Conservation (phyloP, 1,140 invertebrate genomes). For the Tetramorium alpestre region DNA sequence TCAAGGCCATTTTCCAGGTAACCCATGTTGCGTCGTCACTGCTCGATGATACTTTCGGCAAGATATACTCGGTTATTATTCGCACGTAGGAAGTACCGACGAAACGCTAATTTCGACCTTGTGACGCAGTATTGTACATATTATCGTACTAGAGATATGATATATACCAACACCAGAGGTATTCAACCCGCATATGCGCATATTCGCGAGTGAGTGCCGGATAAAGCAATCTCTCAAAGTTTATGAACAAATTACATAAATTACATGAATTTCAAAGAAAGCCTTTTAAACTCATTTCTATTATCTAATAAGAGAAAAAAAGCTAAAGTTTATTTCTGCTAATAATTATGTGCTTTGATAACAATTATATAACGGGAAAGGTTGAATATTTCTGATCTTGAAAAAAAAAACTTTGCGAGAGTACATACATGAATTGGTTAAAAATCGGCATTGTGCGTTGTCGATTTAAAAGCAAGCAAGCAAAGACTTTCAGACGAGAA, state of each 20-base stretch:
- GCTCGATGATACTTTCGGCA: constrained; percentile 67
- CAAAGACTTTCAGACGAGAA: neutral
- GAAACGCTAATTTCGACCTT: constrained; percentile 40
- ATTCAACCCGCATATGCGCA: constrained; percentile 2
- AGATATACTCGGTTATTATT: constrained; percentile 55
- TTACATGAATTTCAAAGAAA: neutral
- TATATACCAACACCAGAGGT: neutral
- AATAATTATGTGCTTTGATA: neutral
- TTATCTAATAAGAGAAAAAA: neutral
- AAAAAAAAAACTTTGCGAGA: neutral
- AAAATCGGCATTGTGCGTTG: neutral
- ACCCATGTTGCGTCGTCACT: constrained; percentile 82
- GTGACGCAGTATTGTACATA: neutral
- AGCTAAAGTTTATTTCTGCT: too few species aligned
- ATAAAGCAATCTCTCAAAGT: neutral
- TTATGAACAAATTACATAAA: neutral
- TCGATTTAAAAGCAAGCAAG: constrained; percentile 22
- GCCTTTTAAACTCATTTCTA: neutral
- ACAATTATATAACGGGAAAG: neutral
- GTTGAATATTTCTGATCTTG: constrained; percentile 16
- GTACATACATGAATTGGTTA: neutral
- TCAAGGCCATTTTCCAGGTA: constrained; percentile 89
- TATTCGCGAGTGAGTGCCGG: neutral
- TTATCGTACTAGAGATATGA: constrained; percentile 16
- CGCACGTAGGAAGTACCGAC: neutral